These are phyloP conservation scores for Cepaea hortensis DNA, from an alignment of 2,888 invertebrate genomes.

Conservation along the genomic window DNA sequence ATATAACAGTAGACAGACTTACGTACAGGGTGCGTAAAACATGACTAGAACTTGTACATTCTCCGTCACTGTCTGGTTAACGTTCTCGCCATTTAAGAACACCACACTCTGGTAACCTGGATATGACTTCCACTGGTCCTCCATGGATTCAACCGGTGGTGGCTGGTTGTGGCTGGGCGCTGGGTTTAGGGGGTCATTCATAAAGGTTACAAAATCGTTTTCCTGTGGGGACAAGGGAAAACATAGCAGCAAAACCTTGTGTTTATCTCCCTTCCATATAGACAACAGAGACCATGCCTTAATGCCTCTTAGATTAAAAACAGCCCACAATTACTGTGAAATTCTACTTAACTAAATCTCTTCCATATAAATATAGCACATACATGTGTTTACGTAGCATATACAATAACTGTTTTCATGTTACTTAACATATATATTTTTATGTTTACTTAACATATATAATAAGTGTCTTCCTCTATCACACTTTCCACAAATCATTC, in stretches of 20 bases:
- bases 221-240: conserved; percentile 78
- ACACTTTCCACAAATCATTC: no score
- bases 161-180: conserved; percentile 71
- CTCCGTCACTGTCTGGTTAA: conserved; percentile 78
- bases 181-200: conserved; percentile 77
- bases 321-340: no score
- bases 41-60: conserved; percentile 78
- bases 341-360: no score
- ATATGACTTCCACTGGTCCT: conserved; percentile 77
- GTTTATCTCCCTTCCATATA: no score
- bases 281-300: no score
- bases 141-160: conserved; percentile 67
- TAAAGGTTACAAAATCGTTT: conserved; percentile 83
- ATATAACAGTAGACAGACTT: neutral
- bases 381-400: no score
- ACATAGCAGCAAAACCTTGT: neutral
- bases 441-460: no score
- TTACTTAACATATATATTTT: no score
- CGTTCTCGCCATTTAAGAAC: conserved; percentile 82
- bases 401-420: no score
- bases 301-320: no score
- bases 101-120: conserved; percentile 79
- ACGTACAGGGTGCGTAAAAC: conserved; percentile 77
- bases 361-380: no score
- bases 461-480: no score